Conservation (phyloP, 2,113 vertebrate species). For the Corydoras maculifer region DNA sequence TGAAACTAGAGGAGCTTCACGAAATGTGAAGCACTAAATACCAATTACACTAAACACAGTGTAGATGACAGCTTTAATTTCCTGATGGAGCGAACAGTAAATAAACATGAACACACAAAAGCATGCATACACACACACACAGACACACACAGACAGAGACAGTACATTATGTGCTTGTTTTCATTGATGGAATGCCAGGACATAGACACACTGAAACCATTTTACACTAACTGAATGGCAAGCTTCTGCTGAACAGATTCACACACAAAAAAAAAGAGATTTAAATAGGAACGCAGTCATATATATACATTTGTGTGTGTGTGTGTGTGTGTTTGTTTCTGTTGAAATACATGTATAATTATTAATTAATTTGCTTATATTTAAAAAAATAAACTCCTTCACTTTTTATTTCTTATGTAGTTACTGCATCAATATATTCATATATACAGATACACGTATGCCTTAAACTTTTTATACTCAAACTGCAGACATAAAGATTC, state of each 20-base stretch:
- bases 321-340: too few relatives aligned
- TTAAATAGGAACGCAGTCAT: too few relatives aligned
- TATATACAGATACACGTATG: too few relatives aligned
- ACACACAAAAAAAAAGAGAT: not conserved
- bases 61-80: conserved; percentile 57
- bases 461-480: too few relatives aligned
- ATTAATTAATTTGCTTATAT: too few relatives aligned
- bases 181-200: conserved; percentile 64
- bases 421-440: too few relatives aligned
- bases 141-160: conserved; percentile 25
- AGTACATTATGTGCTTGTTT: conserved; percentile 58
- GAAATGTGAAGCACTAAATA: conserved; percentile 55
- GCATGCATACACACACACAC: conserved; percentile 2
- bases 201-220: conserved; percentile 54
- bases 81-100: conserved; percentile 56
- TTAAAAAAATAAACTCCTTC: too few relatives aligned
- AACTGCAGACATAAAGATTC: not conserved
- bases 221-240: conserved; percentile 61
- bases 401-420: too few relatives aligned
- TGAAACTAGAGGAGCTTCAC: conserved; percentile 44
- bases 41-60: conserved; percentile 59
- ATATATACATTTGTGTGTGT: too few relatives aligned
- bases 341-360: too few relatives aligned
- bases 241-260: conserved; percentile 55
- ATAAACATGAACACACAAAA: conserved; percentile 51